phyloP scores from a whole-genome alignment of 1,140 invertebrate genomes.

The Meloidogyne hapla region DNA sequence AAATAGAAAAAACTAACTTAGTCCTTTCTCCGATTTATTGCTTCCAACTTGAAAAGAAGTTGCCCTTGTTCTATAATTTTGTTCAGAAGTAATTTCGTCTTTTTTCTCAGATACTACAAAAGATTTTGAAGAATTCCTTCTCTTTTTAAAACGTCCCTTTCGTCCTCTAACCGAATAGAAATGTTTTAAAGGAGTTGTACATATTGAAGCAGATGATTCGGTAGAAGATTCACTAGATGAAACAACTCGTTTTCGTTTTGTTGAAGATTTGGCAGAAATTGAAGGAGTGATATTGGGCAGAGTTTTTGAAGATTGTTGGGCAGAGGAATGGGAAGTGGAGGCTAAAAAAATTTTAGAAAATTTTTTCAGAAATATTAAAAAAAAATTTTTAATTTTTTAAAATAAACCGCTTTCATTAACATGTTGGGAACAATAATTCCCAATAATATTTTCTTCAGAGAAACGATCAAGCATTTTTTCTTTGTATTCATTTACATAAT shows the following conservation, averaged over 20 bases:
- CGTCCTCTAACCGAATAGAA: neutral
- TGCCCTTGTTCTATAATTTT: neutral
- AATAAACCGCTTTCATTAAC: neutral
- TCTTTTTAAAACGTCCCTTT: neutral
- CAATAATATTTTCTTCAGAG: constrained; percentile 12
- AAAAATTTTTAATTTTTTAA: neutral
- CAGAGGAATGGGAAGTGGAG: neutral
- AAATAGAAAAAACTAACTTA: neutral
- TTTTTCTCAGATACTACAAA: neutral
- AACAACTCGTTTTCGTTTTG: neutral
- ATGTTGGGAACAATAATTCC: neutral
- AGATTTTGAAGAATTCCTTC: neutral
- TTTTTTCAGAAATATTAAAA: too few species aligned
- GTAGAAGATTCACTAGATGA: neutral
- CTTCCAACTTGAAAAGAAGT: neutral
- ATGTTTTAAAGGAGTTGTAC: neutral
- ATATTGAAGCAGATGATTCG: neutral
- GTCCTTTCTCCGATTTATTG: neutral
- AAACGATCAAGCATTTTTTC: constrained; percentile 40
- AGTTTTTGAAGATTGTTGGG: neutral
- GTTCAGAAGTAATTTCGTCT: neutral
- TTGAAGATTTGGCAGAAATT: neutral
- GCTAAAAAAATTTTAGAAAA: neutral
- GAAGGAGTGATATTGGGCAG: neutral
- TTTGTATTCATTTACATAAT: constrained; percentile 32